A percentile compares a stretch with the other conserved stretches of the same genome.
These are phyloP conservation scores for Apteryx owenii DNA, from an alignment of 2,113 vertebrate species.

Conservation along the genomic window DNA sequence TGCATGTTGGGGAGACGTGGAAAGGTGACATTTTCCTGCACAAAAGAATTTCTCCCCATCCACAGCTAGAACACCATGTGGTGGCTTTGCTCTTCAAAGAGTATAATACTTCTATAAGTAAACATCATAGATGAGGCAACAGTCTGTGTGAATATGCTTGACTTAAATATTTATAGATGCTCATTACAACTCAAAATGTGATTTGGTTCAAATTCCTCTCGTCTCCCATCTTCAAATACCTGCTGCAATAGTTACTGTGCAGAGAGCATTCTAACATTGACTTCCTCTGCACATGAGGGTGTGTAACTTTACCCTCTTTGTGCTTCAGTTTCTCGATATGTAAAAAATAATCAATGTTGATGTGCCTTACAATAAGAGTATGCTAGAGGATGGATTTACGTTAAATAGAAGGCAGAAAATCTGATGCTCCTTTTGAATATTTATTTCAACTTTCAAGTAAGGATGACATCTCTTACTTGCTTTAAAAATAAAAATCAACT, in stretches of 20 bases:
- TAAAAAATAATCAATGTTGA: neutral
- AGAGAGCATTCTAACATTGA: neutral
- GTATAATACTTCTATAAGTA: neutral
- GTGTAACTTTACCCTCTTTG: neutral
- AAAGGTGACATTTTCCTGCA: neutral
- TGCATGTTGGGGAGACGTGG: neutral
- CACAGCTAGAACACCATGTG: neutral
- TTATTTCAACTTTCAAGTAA: slow-evolving; percentile 16
- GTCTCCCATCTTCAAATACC: neutral
- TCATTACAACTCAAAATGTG: neutral
- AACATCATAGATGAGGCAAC: neutral
- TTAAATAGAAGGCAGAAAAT: slow-evolving; percentile 30
- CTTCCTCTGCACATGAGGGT: neutral
- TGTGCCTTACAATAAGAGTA: neutral
- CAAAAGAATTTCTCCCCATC: neutral
- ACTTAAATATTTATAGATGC: neutral
- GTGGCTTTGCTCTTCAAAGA: neutral
- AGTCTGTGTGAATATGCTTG: neutral
- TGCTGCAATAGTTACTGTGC: neutral
- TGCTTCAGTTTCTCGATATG: neutral
- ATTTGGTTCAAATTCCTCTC: neutral
- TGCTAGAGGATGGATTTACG: neutral
- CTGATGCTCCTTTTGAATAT: neutral
- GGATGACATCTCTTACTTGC: slow-evolving; percentile 60
- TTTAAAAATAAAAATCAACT: slow-evolving; percentile 57